Evolutionary conservation across 1,140 invertebrate species (phyloP).

Genomic region (Sarcophaga bullata): DNA sequence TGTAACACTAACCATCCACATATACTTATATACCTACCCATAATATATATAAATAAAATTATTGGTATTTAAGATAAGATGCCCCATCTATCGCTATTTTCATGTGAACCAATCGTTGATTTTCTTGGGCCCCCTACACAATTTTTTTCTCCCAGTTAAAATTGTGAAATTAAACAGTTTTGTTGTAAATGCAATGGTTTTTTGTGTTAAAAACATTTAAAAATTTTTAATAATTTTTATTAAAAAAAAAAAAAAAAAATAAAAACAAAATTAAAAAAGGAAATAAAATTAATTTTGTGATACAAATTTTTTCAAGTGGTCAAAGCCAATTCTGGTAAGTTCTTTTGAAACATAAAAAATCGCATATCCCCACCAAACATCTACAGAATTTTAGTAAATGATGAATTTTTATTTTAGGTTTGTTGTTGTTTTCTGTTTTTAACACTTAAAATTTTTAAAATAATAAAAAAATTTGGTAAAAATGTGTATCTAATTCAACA

Average conservation of each 20-base stretch:
- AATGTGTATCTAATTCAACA: neutral
- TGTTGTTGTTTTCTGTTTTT: constrained; percentile 30
- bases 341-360: neutral
- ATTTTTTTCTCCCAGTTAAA: too few relatives aligned
- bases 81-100: too few relatives aligned
- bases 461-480: constrained; percentile 4
- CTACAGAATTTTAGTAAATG: constrained; percentile 36
- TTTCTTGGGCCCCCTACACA: neutral
- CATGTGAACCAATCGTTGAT: too few relatives aligned
- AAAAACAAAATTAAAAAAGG: neutral
- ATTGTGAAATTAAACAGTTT: too few relatives aligned
- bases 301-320: too few relatives aligned
- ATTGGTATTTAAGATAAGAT: too few relatives aligned
- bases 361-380: neutral
- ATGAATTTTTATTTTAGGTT: constrained; percentile 37
- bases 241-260: neutral
- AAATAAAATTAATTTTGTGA: neutral
- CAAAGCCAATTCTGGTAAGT: constrained; percentile 13
- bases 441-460: neutral
- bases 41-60: too few relatives aligned
- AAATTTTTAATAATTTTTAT: neutral
- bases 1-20: too few relatives aligned
- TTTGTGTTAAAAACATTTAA: too few relatives aligned
- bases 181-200: constrained; percentile 14
- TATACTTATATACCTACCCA: too few relatives aligned